These are phyloP conservation scores for Tenodera sinensis DNA, from an alignment of 2,888 invertebrate species.

Conservation along the genomic window DNA sequence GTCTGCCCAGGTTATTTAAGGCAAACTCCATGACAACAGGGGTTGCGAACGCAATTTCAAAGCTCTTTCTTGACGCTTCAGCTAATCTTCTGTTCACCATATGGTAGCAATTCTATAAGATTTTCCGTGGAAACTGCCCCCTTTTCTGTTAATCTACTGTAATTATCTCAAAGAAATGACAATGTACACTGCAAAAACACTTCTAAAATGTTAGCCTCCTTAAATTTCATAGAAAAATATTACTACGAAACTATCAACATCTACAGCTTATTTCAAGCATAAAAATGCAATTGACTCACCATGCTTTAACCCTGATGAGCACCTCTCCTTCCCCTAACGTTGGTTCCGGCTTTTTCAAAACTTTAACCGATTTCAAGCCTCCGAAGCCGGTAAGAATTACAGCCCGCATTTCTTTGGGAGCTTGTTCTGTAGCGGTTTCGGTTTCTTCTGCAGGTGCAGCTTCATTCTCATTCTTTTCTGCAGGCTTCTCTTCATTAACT, in stretches of 20 bases:
- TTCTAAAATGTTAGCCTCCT: background rate
- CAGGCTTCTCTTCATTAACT: constrained; percentile 43
- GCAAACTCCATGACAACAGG: no score
- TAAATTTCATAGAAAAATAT: background rate
- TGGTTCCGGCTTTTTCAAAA: constrained; percentile 75
- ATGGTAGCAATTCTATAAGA: background rate
- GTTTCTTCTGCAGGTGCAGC: constrained; percentile 45
- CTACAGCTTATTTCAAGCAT: no score
- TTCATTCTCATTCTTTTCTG: constrained; percentile 55
- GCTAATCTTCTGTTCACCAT: background rate
- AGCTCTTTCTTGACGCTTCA: no score
- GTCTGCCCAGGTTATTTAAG: no score
- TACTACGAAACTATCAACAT: background rate
- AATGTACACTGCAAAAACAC: background rate
- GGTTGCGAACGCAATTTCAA: no score
- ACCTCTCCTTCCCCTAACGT: constrained; percentile 69
- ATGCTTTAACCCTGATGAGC: constrained; percentile 78
- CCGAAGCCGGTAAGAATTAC: constrained; percentile 83
- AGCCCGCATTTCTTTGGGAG: constrained; percentile 80
- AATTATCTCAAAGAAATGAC: background rate
- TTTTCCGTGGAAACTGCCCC: background rate
- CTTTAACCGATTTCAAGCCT: constrained; percentile 79
- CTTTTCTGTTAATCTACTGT: background rate
- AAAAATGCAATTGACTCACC: constrained; percentile 58
- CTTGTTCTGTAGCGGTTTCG: constrained; percentile 46